Evolutionary conservation across 1,140 invertebrate species (phyloP).

Genomic region (Lordiphosa mommai): DNA sequence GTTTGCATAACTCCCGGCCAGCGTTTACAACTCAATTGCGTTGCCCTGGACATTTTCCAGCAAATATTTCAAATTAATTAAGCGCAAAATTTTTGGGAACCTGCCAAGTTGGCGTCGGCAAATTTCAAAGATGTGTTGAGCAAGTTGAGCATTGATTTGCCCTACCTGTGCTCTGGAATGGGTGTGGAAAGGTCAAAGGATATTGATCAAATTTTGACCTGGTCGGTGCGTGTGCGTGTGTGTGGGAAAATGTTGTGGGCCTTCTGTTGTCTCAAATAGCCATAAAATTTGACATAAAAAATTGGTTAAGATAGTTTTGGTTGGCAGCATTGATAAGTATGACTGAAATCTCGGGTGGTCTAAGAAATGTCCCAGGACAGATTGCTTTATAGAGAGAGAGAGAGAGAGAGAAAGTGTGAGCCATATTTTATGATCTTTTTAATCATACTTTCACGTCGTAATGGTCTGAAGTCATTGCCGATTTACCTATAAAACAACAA

Average conservation of each 20-base stretch:
- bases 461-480: no score
- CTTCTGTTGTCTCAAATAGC: slow-evolving; percentile 40
- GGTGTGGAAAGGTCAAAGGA: slow-evolving; percentile 55
- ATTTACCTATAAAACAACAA: no score
- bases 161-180: slow-evolving; percentile 25
- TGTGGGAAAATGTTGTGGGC: slow-evolving; percentile 50
- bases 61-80: slow-evolving; percentile 75
- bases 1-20: slow-evolving; percentile 25
- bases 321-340: slow-evolving; percentile 21
- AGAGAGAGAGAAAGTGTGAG: no score
- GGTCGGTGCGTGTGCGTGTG: slow-evolving; percentile 5
- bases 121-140: slow-evolving; percentile 36
- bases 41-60: slow-evolving; percentile 43
- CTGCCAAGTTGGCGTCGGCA: slow-evolving; percentile 32
- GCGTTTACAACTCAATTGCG: slow-evolving; percentile 66
- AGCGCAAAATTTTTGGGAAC: slow-evolving; percentile 63
- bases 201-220: slow-evolving; percentile 9
- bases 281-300: slow-evolving; percentile 70
- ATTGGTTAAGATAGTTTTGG: slow-evolving; percentile 42
- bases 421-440: no score
- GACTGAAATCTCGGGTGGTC: slow-evolving; percentile 47
- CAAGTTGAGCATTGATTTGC: slow-evolving; percentile 39
- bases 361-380: not conserved
- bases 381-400: no score
- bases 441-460: no score